Evolutionary conservation across 2,113 vertebrate genomes (phyloP), one percentile per base, ranked within the genome.

Genomic region (Alectura lathami): DNA sequence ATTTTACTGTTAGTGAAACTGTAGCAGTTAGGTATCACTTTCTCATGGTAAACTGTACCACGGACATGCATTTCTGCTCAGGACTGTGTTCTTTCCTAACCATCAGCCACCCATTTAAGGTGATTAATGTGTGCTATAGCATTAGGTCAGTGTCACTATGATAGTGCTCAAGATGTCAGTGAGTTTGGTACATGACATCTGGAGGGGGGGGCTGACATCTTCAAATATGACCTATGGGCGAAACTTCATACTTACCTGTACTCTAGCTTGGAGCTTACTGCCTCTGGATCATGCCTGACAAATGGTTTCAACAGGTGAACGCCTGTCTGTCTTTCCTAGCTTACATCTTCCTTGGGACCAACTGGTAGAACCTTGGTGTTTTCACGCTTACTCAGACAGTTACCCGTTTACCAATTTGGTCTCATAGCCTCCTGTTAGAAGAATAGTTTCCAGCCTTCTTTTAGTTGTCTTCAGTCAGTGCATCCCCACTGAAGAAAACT

Each of bases 391-490:
- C 76, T 77, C 51, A 34, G 36, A 11, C 27, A 80, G 54, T 63
- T 83, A 60, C 51, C 29, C 34, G 74, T 64, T 67, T 59, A 74
- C 77, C 64, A 24, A 21, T 86, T 63, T 86, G 54, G 68, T 93
- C 94, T 94, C 60, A 7, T 88, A 93, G 63, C 47, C 67, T 86
- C 83, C 13, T 88, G 51, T 81, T 70, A 73, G 60, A 83, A 81
- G 83, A 77, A 63, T 34, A 83, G 51, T 60, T 96, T 81, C 86
- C 43, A 83, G 60, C 60, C 56, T 59, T 64, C 74, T 89, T 90
- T 59, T 34, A 32, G 14, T 86, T 78, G 34, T 88, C 64, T 86
- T 93, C n/a, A 2, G 8, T 81, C 32, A 1, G 1, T 20, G 34
- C 26, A 47, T 74, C 59, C 24, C 13, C 4, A 21, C 50, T 74